These are phyloP conservation scores for Corythoichthys intestinalis DNA, from an alignment of 2,113 vertebrate genomes.

Conservation along the genomic window DNA sequence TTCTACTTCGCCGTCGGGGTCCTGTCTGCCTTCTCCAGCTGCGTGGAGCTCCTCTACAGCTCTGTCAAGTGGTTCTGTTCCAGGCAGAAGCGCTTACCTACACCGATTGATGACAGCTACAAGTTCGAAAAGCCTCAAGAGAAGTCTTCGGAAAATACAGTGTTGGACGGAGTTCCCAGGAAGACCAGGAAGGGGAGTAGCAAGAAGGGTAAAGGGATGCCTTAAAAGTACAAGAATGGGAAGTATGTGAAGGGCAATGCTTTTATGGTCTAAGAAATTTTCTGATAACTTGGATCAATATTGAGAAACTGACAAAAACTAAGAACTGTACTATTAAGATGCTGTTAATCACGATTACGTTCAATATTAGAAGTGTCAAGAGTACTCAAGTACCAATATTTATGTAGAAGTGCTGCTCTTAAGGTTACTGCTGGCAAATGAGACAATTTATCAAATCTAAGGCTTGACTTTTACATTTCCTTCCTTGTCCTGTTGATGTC, in stretches of 20 bases:
- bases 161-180: background rate
- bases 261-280: slow-evolving; percentile 32
- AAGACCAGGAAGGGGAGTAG: slow-evolving; percentile 29
- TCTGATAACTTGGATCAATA: no score
- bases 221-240: slow-evolving; percentile 13
- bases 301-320: background rate
- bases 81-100: fast-evolving
- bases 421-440: no score
- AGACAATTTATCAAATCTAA: no score
- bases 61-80: slow-evolving; percentile 70
- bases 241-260: slow-evolving; percentile 20
- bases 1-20: slow-evolving; percentile 88
- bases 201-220: slow-evolving; percentile 16
- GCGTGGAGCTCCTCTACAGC: slow-evolving; percentile 76
- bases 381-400: no score
- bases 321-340: no score
- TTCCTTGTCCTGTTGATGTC: no score
- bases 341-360: no score
- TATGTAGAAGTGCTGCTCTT: no score
- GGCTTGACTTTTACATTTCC: no score
- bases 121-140: background rate
- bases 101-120: slow-evolving; percentile 22
- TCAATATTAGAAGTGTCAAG: no score
- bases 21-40: slow-evolving; percentile 78
- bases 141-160: fast-evolving